A percentile compares a stretch with the other conserved stretches of the same genome.
phyloP scores from a whole-genome alignment of 2,888 invertebrate genomes.

The Microdon myrmicae region DNA sequence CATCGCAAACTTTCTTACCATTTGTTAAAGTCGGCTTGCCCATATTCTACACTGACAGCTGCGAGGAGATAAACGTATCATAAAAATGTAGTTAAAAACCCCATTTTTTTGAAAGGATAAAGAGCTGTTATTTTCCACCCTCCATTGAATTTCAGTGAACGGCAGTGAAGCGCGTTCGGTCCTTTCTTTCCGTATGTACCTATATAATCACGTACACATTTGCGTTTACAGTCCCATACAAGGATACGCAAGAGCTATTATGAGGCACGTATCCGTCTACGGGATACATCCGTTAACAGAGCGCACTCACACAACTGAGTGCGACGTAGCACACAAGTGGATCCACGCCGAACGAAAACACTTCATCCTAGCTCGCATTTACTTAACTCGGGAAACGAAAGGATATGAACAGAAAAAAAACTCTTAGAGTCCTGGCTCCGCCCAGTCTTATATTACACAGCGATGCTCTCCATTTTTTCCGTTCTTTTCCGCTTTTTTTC shows the following conservation, averaged over 20 bases:
- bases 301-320: conserved; percentile 7
- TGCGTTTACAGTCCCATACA: conserved; percentile 4
- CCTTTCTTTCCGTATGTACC: conserved; percentile 13
- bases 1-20: no score
- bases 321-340: neutral
- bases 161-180: conserved; percentile 31
- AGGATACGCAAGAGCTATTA: neutral
- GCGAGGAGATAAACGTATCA: no score
- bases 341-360: conserved; percentile 4
- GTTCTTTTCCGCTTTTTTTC: no score
- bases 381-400: conserved; percentile 40
- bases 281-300: conserved; percentile 1
- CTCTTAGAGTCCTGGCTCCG: conserved; percentile 41
- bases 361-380: conserved; percentile 42
- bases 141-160: conserved; percentile 28
- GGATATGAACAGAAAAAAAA: conserved; percentile 34
- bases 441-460: conserved; percentile 49
- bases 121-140: conserved; percentile 12
- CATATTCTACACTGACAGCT: no score
- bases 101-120: conserved; percentile 2
- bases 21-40: no score
- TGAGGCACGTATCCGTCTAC: neutral
- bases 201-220: conserved; percentile 5
- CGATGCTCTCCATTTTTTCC: conserved; percentile 40
- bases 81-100: no score